phyloP scores from a whole-genome alignment of 2,888 invertebrate species.

The Andrena trimmerana region DNA sequence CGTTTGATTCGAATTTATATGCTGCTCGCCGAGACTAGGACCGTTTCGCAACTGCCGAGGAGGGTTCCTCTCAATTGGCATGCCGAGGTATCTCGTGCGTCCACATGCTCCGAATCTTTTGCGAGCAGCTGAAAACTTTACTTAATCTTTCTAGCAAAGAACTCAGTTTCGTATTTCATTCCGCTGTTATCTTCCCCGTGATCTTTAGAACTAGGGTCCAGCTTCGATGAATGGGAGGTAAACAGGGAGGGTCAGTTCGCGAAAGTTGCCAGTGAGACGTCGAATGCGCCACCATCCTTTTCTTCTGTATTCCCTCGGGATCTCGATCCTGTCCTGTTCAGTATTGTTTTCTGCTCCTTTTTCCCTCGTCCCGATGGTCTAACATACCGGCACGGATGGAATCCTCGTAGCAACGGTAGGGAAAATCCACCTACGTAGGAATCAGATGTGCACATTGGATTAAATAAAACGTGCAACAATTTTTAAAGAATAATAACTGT shows the following conservation, averaged over 20 bases:
- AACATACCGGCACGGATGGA: conserved; percentile 10
- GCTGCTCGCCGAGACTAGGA: background rate
- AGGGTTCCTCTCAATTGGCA: background rate
- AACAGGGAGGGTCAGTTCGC: conserved; percentile 38
- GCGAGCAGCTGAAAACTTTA: background rate
- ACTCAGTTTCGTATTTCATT: conserved; percentile 18
- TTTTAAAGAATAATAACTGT: too few species aligned
- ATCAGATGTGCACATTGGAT: background rate
- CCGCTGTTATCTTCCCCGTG: conserved; percentile 7
- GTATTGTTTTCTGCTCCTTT: conserved; percentile 13
- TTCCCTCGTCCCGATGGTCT: background rate
- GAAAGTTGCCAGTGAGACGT: conserved; percentile 55
- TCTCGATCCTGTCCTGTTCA: conserved; percentile 14
- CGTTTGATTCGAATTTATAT: background rate
- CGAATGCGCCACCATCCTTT: conserved; percentile 45
- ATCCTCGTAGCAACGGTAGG: conserved; percentile 6
- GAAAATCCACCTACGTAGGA: conserved; percentile 12
- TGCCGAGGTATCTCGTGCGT: background rate
- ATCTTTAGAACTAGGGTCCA: conserved; percentile 12
- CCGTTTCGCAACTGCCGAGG: conserved; percentile 5
- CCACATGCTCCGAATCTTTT: conserved; percentile 3
- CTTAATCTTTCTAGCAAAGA: conserved; percentile 18
- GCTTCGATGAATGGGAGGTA: conserved; percentile 35
- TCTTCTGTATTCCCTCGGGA: conserved; percentile 53
- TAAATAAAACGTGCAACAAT: background rate